phyloP scores from a whole-genome alignment of 2,888 invertebrate species.

The Agrypnus murinus region DNA sequence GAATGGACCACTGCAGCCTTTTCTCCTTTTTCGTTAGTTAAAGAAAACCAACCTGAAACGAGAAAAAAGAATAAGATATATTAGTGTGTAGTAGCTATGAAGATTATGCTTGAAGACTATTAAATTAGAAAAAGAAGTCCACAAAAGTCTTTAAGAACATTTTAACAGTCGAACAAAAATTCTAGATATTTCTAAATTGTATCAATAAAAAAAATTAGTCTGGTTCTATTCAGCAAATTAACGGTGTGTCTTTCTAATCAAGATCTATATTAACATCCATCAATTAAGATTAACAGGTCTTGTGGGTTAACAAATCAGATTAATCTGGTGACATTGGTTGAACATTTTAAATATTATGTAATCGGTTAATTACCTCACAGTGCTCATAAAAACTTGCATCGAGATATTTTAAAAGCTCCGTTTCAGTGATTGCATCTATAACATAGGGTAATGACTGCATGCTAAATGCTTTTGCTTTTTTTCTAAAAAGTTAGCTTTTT shows the following conservation, averaged over 20 bases:
- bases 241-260: constrained; percentile 14
- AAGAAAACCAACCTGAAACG: constrained; percentile 80
- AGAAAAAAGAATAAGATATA: constrained; percentile 14
- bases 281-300: constrained; percentile 15
- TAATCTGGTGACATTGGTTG: constrained; percentile 5
- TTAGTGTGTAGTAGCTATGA: no score
- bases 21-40: constrained; percentile 79
- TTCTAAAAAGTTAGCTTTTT: no score
- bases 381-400: no score
- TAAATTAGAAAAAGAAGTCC: no score
- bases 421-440: no score
- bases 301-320: constrained; percentile 19
- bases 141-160: constrained; percentile 6
- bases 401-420: no score
- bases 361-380: constrained; percentile 6
- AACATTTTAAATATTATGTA: constrained; percentile 14
- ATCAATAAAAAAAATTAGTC: neutral
- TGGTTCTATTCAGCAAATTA: constrained; percentile 5
- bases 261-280: constrained; percentile 14
- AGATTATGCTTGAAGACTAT: no score
- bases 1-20: constrained; percentile 79
- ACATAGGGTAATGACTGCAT: no score
- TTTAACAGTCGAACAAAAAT: no score
- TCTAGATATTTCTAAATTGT: no score
- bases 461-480: no score